phyloP scores from a whole-genome alignment of 2,888 invertebrate species.

The Diabrotica balteata region DNA sequence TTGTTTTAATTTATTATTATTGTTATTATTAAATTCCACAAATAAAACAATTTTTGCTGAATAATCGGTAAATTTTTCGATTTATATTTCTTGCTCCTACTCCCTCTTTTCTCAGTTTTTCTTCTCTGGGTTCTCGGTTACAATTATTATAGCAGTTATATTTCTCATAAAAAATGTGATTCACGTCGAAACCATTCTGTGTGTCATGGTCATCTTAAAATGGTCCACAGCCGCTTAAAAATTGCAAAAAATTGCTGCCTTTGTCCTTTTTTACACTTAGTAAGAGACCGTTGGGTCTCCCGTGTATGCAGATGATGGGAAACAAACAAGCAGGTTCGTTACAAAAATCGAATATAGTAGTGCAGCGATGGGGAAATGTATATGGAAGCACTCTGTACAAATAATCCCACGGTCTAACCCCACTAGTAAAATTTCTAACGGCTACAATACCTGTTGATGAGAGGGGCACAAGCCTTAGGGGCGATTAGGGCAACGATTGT shows the following conservation, averaged over 20 bases:
- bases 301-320: slow-evolving; percentile 50
- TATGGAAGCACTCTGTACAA: slow-evolving; percentile 37
- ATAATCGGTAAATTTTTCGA: no score
- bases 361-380: slow-evolving; percentile 33
- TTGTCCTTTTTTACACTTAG: slow-evolving; percentile 16
- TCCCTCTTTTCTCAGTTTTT: no score
- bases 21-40: no score
- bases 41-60: no score
- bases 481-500: slow-evolving; percentile 18
- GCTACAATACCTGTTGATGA: slow-evolving; percentile 48
- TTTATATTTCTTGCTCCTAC: no score
- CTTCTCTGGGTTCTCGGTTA: no score
- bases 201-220: not conserved
- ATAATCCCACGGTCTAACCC: slow-evolving; percentile 55
- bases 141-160: no score
- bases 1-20: no score
- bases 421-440: slow-evolving; percentile 46
- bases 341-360: slow-evolving; percentile 36
- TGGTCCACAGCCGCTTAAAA: not conserved
- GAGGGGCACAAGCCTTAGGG: slow-evolving; percentile 41
- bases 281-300: slow-evolving; percentile 44
- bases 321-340: slow-evolving; percentile 45
- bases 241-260: slow-evolving; percentile 10
- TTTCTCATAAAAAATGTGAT: no score
- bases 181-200: no score